Evolutionary conservation across 2,797 vertebrate species (phyloP).

Genomic region (Pelodytes ibericus): DNA sequence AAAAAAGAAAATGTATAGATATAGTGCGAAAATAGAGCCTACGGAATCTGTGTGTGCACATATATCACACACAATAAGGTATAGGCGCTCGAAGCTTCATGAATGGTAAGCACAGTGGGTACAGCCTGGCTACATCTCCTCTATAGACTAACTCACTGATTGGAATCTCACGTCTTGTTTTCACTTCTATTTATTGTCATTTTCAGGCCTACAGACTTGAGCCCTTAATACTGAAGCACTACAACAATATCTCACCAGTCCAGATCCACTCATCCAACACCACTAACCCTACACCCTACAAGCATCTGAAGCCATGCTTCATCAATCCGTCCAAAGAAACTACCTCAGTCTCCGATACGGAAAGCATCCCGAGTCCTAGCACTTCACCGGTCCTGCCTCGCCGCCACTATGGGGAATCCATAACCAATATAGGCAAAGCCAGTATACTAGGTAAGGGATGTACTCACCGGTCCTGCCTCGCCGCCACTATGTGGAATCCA

Average conservation of each 20-base stretch:
- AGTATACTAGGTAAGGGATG: slow-evolving; percentile 93
- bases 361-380: slow-evolving; percentile 87
- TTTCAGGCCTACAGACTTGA: slow-evolving; percentile 94
- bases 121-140: too few species aligned
- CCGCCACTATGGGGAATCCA: slow-evolving; percentile 92
- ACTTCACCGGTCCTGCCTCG: slow-evolving; percentile 88
- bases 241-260: slow-evolving; percentile 92
- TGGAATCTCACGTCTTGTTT: too few species aligned
- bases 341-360: slow-evolving; percentile 82
- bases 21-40: too few species aligned
- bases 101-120: too few species aligned
- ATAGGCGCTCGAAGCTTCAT: too few species aligned
- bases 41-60: too few species aligned
- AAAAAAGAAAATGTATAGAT: too few species aligned
- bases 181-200: background rate
- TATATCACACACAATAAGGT: too few species aligned
- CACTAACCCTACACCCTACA: slow-evolving; percentile 84
- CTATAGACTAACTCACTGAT: too few species aligned
- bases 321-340: slow-evolving; percentile 89
- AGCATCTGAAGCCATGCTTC: slow-evolving; percentile 87
- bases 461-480: slow-evolving; percentile 86
- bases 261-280: slow-evolving; percentile 98
- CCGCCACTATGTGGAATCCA: slow-evolving; percentile 92
- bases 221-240: slow-evolving; percentile 94
- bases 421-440: slow-evolving; percentile 96